Conservation (phyloP, 2,888 invertebrate genomes). For the Lissocephala sabroskyi region DNA sequence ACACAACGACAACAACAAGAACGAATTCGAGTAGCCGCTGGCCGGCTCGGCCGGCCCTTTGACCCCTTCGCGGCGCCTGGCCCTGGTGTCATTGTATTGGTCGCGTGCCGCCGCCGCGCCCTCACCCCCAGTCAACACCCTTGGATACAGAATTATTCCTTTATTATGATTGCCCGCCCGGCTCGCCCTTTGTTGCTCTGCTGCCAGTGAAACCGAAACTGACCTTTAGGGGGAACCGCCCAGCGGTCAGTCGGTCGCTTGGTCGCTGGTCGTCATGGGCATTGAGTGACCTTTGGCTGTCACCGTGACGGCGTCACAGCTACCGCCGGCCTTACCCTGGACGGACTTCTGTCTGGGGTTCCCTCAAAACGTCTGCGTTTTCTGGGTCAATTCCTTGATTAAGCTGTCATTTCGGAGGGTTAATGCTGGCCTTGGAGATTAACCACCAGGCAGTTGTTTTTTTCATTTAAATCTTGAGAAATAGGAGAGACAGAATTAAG, state of each 20-base stretch:
- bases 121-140: conserved; percentile 37
- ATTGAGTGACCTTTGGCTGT: conserved; percentile 56
- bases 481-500: background rate
- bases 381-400: conserved; percentile 55
- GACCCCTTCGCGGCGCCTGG: background rate
- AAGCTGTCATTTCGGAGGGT: conserved; percentile 55
- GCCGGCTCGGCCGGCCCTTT: conserved; percentile 7
- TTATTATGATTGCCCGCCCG: conserved; percentile 25
- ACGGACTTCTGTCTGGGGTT: conserved; percentile 17
- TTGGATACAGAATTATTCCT: conserved; percentile 25
- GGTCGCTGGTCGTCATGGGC: conserved; percentile 44
- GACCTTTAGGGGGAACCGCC: conserved; percentile 41
- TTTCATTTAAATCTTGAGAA: too few relatives aligned
- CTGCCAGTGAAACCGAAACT: conserved; percentile 38
- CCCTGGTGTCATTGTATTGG: conserved; percentile 1
- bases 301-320: conserved; percentile 19
- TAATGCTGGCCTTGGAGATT: conserved; percentile 39
- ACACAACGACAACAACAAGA: conserved; percentile 15
- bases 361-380: too few relatives aligned
- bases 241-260: conserved; percentile 35
- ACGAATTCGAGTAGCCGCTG: conserved; percentile 30
- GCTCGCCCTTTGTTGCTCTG: conserved; percentile 18
- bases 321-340: background rate
- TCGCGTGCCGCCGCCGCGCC: conserved; percentile 9
- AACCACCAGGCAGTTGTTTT: conserved; percentile 18